Evolutionary conservation across 2,797 vertebrate genomes (phyloP).

Genomic region (Urosaurus nigricauda): DNA sequence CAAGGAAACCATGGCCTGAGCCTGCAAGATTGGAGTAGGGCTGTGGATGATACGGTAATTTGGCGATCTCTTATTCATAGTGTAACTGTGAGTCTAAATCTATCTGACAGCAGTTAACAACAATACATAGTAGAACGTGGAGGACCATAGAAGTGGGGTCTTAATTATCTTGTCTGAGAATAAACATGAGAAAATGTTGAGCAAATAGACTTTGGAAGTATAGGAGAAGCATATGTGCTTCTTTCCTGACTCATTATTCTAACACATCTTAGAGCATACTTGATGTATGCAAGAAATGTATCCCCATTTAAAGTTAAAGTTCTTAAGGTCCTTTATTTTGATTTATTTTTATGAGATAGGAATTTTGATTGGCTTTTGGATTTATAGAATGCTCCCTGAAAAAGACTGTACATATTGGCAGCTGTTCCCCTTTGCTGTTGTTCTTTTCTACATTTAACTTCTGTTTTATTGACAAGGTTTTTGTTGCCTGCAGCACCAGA

Average conservation of each 20-base stretch:
- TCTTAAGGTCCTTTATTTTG: not conserved
- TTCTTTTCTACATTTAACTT: slow-evolving; percentile 26
- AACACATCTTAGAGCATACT: slow-evolving; percentile 8
- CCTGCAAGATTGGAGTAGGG: too few species aligned
- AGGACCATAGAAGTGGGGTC: not conserved
- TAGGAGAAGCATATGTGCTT: not conserved
- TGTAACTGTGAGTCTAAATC: too few species aligned
- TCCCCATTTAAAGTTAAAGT: not conserved
- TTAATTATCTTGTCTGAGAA: not conserved
- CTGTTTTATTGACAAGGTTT: slow-evolving; percentile 55
- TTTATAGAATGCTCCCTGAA: fast-evolving
- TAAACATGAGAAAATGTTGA: not conserved
- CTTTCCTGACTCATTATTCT: not conserved
- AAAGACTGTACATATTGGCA: not conserved
- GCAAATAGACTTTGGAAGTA: not conserved
- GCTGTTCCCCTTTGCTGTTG: slow-evolving; percentile 1
- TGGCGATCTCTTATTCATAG: too few species aligned
- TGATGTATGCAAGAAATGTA: not conserved
- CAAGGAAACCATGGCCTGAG: too few species aligned
- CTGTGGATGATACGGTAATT: too few species aligned
- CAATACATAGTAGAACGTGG: not conserved
- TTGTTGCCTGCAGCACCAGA: slow-evolving; percentile 84
- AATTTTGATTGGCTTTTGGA: not conserved
- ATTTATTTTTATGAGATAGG: not conserved
- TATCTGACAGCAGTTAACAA: not conserved